These are phyloP conservation scores for Chelonus insularis DNA, from an alignment of 1,140 invertebrate species.

Conservation along the genomic window DNA sequence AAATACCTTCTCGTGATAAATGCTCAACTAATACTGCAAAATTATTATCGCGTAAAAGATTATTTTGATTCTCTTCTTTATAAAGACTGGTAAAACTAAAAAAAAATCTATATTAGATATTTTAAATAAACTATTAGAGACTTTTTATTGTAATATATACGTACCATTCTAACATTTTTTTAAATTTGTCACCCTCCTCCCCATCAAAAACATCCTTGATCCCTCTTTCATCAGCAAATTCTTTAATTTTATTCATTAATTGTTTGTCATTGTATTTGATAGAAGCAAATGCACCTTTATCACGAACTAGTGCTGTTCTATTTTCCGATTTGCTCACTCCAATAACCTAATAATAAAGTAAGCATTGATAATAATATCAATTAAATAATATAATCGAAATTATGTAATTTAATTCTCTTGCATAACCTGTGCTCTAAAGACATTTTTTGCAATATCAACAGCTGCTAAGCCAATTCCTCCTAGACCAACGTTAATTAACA, in stretches of 20 bases:
- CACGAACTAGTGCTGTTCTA: conserved; percentile 59
- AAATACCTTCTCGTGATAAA: conserved; percentile 46
- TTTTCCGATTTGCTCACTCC: conserved; percentile 64
- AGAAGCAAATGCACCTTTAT: conserved; percentile 66
- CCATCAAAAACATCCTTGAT: conserved; percentile 66
- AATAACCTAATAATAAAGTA: conserved; percentile 64
- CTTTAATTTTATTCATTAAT: conserved; percentile 59
- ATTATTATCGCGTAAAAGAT: conserved; percentile 47
- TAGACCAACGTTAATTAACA: conserved; percentile 65
- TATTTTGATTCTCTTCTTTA: conserved; percentile 37
- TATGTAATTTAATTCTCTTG: not conserved
- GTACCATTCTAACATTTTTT: conserved; percentile 61
- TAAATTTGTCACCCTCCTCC: conserved; percentile 64
- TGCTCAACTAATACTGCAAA: conserved; percentile 50
- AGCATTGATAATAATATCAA: too few species aligned
- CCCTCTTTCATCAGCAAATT: conserved; percentile 62
- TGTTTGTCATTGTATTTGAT: conserved; percentile 62
- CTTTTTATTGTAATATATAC: conserved; percentile 16
- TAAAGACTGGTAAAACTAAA: conserved; percentile 49
- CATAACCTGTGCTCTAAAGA: conserved; percentile 64
- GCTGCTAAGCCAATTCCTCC: conserved; percentile 66
- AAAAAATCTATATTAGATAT: conserved; percentile 34
- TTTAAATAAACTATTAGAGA: conserved; percentile 4
- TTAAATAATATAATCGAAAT: not conserved
- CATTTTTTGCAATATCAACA: conserved; percentile 66